Evolutionary conservation across 2,888 invertebrate genomes (phyloP), one percentile per base, ranked within the genome.

Genomic region (Pseudolycoriella hygida): DNA sequence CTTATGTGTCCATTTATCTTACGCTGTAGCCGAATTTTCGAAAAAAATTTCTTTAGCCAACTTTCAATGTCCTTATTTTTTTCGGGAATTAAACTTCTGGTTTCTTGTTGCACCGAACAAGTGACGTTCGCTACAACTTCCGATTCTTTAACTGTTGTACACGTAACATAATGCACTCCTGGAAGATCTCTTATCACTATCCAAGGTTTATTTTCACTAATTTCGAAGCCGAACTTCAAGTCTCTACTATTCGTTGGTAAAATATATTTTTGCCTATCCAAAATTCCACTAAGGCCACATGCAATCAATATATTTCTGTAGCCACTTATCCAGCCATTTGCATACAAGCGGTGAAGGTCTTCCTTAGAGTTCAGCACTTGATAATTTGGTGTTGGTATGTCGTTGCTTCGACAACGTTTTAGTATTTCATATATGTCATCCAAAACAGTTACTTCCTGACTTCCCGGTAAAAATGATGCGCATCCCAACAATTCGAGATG

Each of bases 401-500:
- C 76, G 37, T 76, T 72, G 3, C 71, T 68, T 30, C 77, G 74
- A 56, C 85, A 83, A 19, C 78, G 71, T 47, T 77, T 73, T 54
- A 85, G 69, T 48, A 87, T 67, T 60, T 83, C 80, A 51, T 80
- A 60, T 1, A 81, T 80, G 57, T 86, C 86, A 55, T 87, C 86
- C 49, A 87, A 60, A n/a, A 77, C 69, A 53, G 78, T 73, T 2
- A 82, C 79, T 56, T 86, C 85, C 48, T 77, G 76, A 17, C 81
- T 72, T 43, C 78, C 75, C 0, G 86, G 86, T 53, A 83, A 76
- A 59, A 86, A 85, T 56, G 83, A 83, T 54, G 77, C 76, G 57
- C 86, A 86, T n/a, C 84, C 84, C 47, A 83, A 60, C 25, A 77
- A 67, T 63, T 87, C 87, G 49, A 87, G 62, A 57, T 85, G 82